Evolutionary conservation across 1,140 invertebrate species (phyloP), one percentile per base, ranked within the genome.

Genomic region (Trigoniulus corallinus): DNA sequence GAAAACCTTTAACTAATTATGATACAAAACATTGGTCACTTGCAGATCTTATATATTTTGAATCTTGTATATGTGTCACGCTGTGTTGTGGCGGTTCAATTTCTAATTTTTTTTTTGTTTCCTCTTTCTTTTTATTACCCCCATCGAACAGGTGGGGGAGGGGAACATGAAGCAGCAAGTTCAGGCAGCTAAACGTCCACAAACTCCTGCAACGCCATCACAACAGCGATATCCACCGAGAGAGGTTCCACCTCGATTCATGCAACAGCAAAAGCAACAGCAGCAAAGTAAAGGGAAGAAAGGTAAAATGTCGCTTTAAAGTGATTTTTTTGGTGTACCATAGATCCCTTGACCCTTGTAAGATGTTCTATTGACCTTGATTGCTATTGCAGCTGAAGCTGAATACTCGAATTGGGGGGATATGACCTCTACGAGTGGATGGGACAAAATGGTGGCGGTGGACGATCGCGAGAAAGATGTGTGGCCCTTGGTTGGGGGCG

Each of bases 401-500:
- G 48, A 44, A 13, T 45, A 2, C 24, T 21, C 34, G 13, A 29
- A 12, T 2, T 47, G 47, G 52, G 42, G 42, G 21, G 42, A 44
- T 7, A 48, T 26, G 3, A 34, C 23, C 34, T 53, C 49, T 7
- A 51, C 22, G n/a, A n/a, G n/a, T 34, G 42, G 47, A 27, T 54
- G 53, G 26, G 22, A 47, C 40, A 56, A 53, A n/a, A n/a, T n/a
- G 47, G 55, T 61, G 47, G 58, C 61, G 46, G 60, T 61, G 13
- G 61, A 63, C 49, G 51, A 54, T 27, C 56, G 56, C 43, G 60
- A 63, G 50, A 59, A 58, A 48, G 59, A 63, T 50, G 54, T 58
- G 37, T 63, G 60, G 61, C 61, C 61, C 18, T 61, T 57, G 27
- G 58, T 59, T 50, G 57, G 56, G 40, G n/a, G n/a, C n/a, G 52